Evolutionary conservation across 2,888 invertebrate species (phyloP).

Genomic region (Mystacides longicornis): DNA sequence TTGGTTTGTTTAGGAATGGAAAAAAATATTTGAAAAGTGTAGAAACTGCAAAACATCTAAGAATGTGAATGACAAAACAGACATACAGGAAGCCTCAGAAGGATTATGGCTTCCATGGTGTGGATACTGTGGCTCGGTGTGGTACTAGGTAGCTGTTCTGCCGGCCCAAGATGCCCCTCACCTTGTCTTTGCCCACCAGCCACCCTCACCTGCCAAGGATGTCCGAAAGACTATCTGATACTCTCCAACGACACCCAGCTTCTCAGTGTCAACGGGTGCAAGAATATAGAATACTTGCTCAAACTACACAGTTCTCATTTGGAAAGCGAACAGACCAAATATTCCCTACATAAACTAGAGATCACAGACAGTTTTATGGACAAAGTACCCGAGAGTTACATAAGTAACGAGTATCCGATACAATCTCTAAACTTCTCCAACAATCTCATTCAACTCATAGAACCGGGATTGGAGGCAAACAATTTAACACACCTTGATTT

Average conservation of each 20-base stretch:
- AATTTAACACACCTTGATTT: slow-evolving; percentile 53
- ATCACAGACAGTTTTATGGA: slow-evolving; percentile 22
- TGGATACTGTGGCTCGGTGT: slow-evolving; percentile 13
- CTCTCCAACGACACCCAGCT: slow-evolving; percentile 17
- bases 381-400: slow-evolving; percentile 19
- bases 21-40: neutral
- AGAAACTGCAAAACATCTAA: neutral
- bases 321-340: slow-evolving; percentile 2
- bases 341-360: slow-evolving; percentile 13
- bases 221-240: slow-evolving; percentile 22
- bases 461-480: slow-evolving; percentile 22
- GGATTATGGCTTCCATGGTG: slow-evolving; percentile 12
- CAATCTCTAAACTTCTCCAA: slow-evolving; percentile 21
- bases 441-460: slow-evolving; percentile 19
- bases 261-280: slow-evolving; percentile 21
- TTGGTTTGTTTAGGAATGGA: neutral
- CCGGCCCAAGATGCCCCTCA: slow-evolving; percentile 11
- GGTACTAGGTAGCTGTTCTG: slow-evolving; percentile 18
- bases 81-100: neutral
- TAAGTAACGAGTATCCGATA: slow-evolving; percentile 20
- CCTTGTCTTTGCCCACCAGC: slow-evolving; percentile 21
- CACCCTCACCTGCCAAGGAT: slow-evolving; percentile 18
- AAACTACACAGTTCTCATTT: slow-evolving; percentile 14
- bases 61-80: slow-evolving; percentile 14
- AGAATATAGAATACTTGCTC: slow-evolving; percentile 22